Evolutionary conservation across 2,888 invertebrate genomes (phyloP).

Genomic region (Xestia xanthographa): DNA sequence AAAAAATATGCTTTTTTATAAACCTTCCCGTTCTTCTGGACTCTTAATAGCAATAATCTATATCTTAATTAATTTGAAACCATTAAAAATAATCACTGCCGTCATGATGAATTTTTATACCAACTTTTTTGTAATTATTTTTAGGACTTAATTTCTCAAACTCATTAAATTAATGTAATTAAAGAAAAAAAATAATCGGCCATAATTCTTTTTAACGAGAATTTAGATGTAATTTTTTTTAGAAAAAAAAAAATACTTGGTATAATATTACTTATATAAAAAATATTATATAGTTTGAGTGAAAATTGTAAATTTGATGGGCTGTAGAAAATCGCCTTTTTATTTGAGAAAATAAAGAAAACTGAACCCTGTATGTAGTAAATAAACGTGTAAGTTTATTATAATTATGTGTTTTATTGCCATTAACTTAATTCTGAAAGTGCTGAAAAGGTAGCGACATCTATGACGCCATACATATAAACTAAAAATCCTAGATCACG

Average conservation of each 20-base stretch:
- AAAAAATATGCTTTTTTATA: background rate
- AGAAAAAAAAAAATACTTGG: conserved; percentile 69
- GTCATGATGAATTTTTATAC: conserved; percentile 40
- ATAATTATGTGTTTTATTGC: conserved; percentile 75
- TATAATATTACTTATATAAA: conserved; percentile 54
- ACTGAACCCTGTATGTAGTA: conserved; percentile 85
- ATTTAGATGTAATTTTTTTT: conserved; percentile 78
- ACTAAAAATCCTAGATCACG: background rate
- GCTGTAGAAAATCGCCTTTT: conserved; percentile 82
- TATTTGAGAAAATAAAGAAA: conserved; percentile 73
- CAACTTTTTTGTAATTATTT: conserved; percentile 44
- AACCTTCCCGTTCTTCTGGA: conserved; percentile 27
- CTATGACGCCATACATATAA: background rate
- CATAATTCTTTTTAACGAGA: conserved; percentile 78
- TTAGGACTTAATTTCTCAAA: conserved; percentile 47
- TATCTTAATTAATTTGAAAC: background rate
- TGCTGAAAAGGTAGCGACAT: background rate
- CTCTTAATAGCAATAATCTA: conserved; percentile 28
- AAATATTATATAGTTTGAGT: conserved; percentile 64
- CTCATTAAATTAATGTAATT: conserved; percentile 55
- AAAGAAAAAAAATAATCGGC: conserved; percentile 69
- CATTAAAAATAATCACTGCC: conserved; percentile 54
- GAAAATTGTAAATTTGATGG: conserved; percentile 74
- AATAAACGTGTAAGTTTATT: conserved; percentile 88
- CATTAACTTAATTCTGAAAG: background rate